Evolutionary conservation across 2,113 vertebrate species (phyloP).

Genomic region (Paraplagusia blochii): DNA sequence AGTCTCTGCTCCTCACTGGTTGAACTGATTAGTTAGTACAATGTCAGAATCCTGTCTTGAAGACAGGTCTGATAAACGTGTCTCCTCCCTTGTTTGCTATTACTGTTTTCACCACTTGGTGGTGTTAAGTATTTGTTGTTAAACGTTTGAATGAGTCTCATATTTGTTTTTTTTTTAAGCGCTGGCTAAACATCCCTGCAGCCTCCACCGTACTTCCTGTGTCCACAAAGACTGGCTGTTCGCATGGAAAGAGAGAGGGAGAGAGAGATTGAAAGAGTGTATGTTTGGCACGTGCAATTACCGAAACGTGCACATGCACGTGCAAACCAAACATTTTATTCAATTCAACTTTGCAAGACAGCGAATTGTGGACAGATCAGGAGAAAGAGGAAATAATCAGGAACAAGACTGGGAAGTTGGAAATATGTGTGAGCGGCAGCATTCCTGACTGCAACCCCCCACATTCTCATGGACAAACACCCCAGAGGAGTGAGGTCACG

Average conservation of each 20-base stretch:
- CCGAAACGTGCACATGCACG: not conserved
- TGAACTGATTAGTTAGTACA: too few relatives aligned
- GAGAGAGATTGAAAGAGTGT: too few relatives aligned
- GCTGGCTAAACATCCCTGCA: conserved; percentile 39
- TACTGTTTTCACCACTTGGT: too few relatives aligned
- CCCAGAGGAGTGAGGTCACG: conserved; percentile 17
- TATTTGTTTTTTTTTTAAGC: conserved; percentile 25
- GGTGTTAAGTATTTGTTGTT: not conserved
- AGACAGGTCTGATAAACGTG: too few relatives aligned
- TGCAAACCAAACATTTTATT: conserved; percentile 4
- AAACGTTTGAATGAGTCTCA: not conserved
- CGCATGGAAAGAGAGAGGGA: conserved; percentile 17
- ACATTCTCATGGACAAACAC: conserved; percentile 45
- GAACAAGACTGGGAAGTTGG: not conserved
- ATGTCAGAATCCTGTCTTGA: too few relatives aligned
- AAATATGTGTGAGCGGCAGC: conserved; percentile 2
- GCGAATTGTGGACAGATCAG: conserved; percentile 5
- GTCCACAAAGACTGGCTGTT: conserved; percentile 73
- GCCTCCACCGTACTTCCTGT: conserved; percentile 64
- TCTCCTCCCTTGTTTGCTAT: too few relatives aligned
- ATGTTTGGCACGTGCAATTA: too few relatives aligned
- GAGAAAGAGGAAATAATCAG: not conserved
- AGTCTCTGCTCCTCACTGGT: too few relatives aligned
- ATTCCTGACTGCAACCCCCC: conserved; percentile 49
- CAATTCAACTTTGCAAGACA: conserved; percentile 12